Percentiles rank a stretch among this genome's conserved stretches.
Evolutionary conservation across 2,113 vertebrate genomes (phyloP).

Genomic region (Cichladusa arquata): DNA sequence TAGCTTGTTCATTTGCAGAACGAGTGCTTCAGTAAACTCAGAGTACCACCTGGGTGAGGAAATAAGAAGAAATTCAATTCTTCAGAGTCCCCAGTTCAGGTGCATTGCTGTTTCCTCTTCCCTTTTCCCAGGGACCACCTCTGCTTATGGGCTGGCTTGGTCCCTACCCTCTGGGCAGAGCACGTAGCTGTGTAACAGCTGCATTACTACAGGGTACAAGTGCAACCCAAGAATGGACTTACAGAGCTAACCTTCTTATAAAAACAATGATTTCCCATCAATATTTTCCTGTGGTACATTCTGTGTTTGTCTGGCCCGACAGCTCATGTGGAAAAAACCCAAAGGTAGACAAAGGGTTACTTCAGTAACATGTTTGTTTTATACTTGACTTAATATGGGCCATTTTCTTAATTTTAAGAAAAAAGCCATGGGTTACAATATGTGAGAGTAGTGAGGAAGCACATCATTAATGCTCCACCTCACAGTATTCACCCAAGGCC

Average conservation of each 20-base stretch:
- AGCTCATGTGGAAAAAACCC: background rate
- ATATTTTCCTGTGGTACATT: background rate
- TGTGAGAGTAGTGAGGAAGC: background rate
- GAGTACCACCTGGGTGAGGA: background rate
- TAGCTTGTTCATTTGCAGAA: background rate
- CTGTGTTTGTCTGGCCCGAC: background rate
- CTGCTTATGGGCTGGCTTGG: background rate
- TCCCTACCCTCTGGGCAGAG: background rate
- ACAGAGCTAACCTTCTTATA: background rate
- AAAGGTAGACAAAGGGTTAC: background rate
- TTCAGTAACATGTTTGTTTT: background rate
- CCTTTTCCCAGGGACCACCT: background rate
- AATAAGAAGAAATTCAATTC: background rate
- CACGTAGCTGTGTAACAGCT: background rate
- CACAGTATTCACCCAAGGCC: background rate
- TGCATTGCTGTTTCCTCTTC: background rate
- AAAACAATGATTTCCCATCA: background rate
- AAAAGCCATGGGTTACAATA: background rate
- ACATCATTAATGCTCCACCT: background rate
- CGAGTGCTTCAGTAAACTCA: background rate
- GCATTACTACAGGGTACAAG: fast-evolving
- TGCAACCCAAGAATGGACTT: background rate
- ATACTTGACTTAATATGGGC: background rate
- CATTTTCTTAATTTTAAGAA: background rate
- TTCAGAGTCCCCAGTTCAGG: background rate